Base-by-base conservation (phyloP, 2,113 vertebrate species). In the Corapipo altera region DNA sequence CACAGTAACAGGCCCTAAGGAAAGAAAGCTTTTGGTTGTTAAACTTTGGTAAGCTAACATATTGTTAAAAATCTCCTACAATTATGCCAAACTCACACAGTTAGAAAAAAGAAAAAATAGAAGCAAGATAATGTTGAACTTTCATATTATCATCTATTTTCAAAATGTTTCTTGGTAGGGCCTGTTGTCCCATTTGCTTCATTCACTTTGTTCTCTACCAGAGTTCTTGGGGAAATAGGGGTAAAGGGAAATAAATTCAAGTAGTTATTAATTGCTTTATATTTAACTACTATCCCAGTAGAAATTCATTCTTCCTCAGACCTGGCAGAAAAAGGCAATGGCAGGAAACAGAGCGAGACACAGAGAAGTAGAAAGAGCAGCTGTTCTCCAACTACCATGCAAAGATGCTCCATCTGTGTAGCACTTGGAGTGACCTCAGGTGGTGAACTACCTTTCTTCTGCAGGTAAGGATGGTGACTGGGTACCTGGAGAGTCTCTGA, bases 401-500 rank as follows among this genome's bases (percentile, higher is more conserved):
- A 70, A 66, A 89, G 46, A 22, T 24, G 14, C 5, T 88, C 15
- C 71, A 70, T 58, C 37, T 76, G 41, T 48, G 37, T 12, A 64
- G 35, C 18, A 59, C 41, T 0, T 15, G 23, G 10, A 61, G 17
- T 7, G 18, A 71, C 32, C 11, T 43, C 11, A 61, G 59, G 12
- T 46, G n/a, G 33, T 19, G n/a, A 79, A 66, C 6, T 3, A 55
- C 8, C 20, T 83, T 76, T 11, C 15, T 18, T 64, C 35, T 24
- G 2, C 6, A 39, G 24, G 9, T 39, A 52, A 41, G 21, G 20
- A 18, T 18, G 13, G n/a, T 57, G 32, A n/a, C 2, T 11, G 46
- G 20, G 8, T 9, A 4, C 5, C 0, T 15, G 21, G 32, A 26
- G 12, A 37, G 12, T 12, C 3, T 5, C 15, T 54, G 4, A 1